phyloP scores from a whole-genome alignment of 2,113 vertebrate genomes.

The Brachypodius melanocephalos region DNA sequence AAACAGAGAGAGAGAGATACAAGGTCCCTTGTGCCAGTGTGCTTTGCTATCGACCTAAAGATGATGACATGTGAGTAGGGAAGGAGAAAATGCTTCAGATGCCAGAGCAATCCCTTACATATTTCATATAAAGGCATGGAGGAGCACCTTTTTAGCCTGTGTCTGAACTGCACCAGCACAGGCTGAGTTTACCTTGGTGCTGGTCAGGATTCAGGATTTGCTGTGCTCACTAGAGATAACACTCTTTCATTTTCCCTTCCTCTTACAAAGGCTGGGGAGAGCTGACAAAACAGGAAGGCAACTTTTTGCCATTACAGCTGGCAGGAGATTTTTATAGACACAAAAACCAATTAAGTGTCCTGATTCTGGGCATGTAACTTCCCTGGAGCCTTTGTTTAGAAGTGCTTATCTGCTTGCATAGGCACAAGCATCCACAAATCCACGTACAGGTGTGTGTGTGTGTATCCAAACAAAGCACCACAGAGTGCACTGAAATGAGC shows the following conservation, averaged over 20 bases:
- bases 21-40: background rate
- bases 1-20: background rate
- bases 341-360: slow-evolving; percentile 2
- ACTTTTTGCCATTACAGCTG: background rate
- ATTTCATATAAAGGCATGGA: background rate
- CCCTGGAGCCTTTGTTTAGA: background rate
- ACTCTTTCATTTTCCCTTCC: background rate
- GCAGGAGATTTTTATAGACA: slow-evolving; percentile 1
- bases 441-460: background rate
- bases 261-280: background rate
- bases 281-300: background rate
- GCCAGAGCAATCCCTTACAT: background rate
- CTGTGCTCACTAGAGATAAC: background rate
- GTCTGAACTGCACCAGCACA: background rate
- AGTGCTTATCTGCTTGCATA: slow-evolving; percentile 33
- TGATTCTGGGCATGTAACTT: slow-evolving; percentile 26
- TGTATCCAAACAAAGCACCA: background rate
- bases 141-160: background rate
- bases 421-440: slow-evolving; percentile 7
- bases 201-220: background rate
- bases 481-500: background rate
- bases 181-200: background rate
- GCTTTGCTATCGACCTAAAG: slow-evolving; percentile 3
- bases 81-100: background rate
- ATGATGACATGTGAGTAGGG: background rate